Percentiles rank a stretch among this genome's conserved stretches.
These are phyloP conservation scores for Emydura subglobosa DNA, from an alignment of 2,113 vertebrate species.

Conservation along the genomic window DNA sequence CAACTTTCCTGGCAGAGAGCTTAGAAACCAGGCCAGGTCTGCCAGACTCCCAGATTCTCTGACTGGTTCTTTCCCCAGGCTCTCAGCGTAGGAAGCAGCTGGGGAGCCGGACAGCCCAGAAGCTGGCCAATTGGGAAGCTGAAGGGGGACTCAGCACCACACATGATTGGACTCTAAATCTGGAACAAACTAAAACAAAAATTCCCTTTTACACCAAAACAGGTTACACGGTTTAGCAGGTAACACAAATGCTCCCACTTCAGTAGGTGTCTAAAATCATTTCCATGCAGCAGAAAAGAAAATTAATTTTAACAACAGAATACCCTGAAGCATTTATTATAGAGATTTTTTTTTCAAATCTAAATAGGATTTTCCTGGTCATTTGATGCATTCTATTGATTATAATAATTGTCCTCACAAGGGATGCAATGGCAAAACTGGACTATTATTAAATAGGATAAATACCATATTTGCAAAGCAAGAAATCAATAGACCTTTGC, in stretches of 20 bases:
- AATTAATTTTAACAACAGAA: not conserved
- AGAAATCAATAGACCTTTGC: conserved; percentile 55
- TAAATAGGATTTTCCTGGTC: not conserved
- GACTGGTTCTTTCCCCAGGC: too few relatives aligned
- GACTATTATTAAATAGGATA: conserved; percentile 37
- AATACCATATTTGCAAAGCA: conserved; percentile 28
- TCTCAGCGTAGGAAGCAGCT: not conserved
- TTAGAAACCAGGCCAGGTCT: not conserved
- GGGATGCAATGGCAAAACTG: conserved; percentile 9
- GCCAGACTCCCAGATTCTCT: too few relatives aligned
- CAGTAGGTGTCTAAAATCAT: conserved; percentile 1
- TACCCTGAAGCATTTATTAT: not conserved
- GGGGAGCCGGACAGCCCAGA: too few relatives aligned
- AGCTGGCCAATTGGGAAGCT: not conserved
- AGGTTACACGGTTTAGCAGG: not conserved
- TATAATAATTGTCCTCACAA: conserved; percentile 6
- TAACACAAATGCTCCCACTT: not conserved
- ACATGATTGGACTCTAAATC: not conserved
- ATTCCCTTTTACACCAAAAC: not conserved
- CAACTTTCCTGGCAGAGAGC: not conserved
- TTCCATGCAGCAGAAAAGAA: not conserved
- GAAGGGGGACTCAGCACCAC: not conserved
- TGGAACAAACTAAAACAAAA: not conserved
- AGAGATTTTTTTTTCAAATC: not conserved
- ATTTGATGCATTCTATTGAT: not conserved